Percentiles rank a stretch among this genome's conserved stretches.
phyloP scores from a whole-genome alignment of 1,140 invertebrate species.

The Theocolax elegans region DNA sequence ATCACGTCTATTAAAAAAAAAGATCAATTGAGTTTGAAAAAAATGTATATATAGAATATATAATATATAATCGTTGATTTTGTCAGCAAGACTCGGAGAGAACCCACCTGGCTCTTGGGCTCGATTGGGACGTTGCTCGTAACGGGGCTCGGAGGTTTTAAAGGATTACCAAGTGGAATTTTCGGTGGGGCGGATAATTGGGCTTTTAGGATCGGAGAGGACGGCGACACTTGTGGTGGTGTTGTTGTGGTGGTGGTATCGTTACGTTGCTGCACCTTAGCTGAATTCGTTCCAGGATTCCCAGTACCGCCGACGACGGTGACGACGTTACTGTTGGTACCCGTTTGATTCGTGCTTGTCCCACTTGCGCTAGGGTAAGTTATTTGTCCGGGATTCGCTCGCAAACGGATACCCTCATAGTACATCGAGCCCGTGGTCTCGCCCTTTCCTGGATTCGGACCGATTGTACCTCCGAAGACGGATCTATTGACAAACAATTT shows the following conservation, averaged over 20 bases:
- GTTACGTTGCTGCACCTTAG: conserved; percentile 66
- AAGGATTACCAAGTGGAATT: conserved; percentile 57
- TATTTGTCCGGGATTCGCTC: conserved; percentile 63
- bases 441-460: conserved; percentile 78
- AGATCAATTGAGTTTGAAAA: neutral
- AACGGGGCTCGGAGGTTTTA: conserved; percentile 60
- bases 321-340: conserved; percentile 13
- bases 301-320: conserved; percentile 21
- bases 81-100: conserved; percentile 34
- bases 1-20: neutral
- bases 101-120: conserved; percentile 73
- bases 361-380: conserved; percentile 44
- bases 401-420: conserved; percentile 81
- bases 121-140: conserved; percentile 63
- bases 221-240: conserved; percentile 63
- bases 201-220: conserved; percentile 81
- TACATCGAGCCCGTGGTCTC: conserved; percentile 73
- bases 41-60: neutral
- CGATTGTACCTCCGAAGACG: conserved; percentile 81
- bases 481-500: conserved; percentile 68
- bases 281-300: conserved; percentile 58
- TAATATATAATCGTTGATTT: neutral
- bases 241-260: too few species aligned
- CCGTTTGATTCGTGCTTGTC: conserved; percentile 28
- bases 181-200: conserved; percentile 79